phyloP scores from a whole-genome alignment of 2,888 invertebrate genomes.

The Hipparchia sbordonii region DNA sequence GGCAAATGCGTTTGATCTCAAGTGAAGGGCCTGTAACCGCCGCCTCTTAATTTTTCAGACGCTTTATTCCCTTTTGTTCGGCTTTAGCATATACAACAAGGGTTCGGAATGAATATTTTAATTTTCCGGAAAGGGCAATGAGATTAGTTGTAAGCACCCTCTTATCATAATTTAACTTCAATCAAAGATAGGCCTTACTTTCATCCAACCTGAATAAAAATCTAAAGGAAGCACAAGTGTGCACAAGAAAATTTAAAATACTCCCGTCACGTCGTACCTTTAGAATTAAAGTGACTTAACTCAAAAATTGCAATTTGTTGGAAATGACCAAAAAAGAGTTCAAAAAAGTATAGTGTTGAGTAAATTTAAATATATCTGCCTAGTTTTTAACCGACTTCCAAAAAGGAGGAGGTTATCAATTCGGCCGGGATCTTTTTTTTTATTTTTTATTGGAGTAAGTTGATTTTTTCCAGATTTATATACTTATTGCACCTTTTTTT shows the following conservation, averaged over 20 bases:
- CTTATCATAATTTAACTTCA: constrained; percentile 5
- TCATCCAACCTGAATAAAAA: not conserved
- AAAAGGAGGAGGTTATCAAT: too few relatives aligned
- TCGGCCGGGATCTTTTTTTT: too few relatives aligned
- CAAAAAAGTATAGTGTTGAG: too few relatives aligned
- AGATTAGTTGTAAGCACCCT: constrained; percentile 45
- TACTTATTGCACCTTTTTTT: too few relatives aligned
- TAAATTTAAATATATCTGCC: too few relatives aligned
- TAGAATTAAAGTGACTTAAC: too few relatives aligned
- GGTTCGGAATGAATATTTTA: constrained; percentile 60
- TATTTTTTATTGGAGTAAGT: too few relatives aligned
- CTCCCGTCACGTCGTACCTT: not conserved
- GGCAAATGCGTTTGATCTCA: constrained; percentile 70
- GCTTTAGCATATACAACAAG: constrained; percentile 76
- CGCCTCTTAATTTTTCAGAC: constrained; percentile 72
- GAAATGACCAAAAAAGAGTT: too few relatives aligned
- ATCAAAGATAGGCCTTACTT: not conserved
- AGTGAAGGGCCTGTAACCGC: constrained; percentile 63
- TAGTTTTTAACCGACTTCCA: too few relatives aligned
- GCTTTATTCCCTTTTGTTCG: constrained; percentile 75
- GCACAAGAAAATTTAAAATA: not conserved
- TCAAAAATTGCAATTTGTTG: too few relatives aligned
- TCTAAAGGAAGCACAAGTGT: not conserved
- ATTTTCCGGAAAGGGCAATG: constrained; percentile 49
- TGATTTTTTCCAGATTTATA: too few relatives aligned